Evolutionary conservation across 2,113 vertebrate species (phyloP).

Genomic region (Callionymus lyra): DNA sequence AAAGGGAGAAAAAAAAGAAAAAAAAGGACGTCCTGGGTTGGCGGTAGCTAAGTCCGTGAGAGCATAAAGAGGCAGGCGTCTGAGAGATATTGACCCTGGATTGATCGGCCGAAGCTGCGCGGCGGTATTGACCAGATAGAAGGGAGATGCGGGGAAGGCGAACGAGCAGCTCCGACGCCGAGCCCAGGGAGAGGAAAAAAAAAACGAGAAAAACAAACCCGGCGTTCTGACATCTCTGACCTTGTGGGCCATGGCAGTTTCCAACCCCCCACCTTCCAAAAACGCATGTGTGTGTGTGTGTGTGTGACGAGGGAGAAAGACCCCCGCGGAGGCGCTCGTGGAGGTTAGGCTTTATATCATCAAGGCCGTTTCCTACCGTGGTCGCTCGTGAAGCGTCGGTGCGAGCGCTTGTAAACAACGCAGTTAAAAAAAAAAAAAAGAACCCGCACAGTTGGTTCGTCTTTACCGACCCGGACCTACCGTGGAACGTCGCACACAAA

Average conservation of each 20-base stretch:
- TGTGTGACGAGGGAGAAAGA: slow-evolving; percentile 12
- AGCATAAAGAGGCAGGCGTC: slow-evolving; percentile 74
- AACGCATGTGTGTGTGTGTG: slow-evolving; percentile 1
- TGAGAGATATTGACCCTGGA: slow-evolving; percentile 75
- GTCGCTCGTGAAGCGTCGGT: slow-evolving; percentile 26
- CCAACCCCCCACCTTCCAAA: slow-evolving; percentile 38
- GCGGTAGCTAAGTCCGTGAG: slow-evolving; percentile 72
- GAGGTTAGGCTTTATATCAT: slow-evolving; percentile 48
- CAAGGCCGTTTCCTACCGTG: slow-evolving; percentile 53
- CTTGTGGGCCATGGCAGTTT: slow-evolving; percentile 61
- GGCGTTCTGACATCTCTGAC: slow-evolving; percentile 57
- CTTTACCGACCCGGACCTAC: slow-evolving; percentile 8
- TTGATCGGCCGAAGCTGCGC: slow-evolving; percentile 67
- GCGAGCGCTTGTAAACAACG: slow-evolving; percentile 28
- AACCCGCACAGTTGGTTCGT: neutral
- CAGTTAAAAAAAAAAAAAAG: too few species aligned
- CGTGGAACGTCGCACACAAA: slow-evolving; percentile 14
- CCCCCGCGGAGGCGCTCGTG: slow-evolving; percentile 46
- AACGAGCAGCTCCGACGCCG: slow-evolving; percentile 56
- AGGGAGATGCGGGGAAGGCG: slow-evolving; percentile 64
- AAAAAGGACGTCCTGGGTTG: slow-evolving; percentile 48
- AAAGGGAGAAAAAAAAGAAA: slow-evolving; percentile 32
- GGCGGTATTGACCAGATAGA: slow-evolving; percentile 73
- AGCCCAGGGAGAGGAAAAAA: slow-evolving; percentile 43
- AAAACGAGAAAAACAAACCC: slow-evolving; percentile 62